phyloP scores from a whole-genome alignment of 2,888 invertebrate genomes.

The Hyppa rectilinea region DNA sequence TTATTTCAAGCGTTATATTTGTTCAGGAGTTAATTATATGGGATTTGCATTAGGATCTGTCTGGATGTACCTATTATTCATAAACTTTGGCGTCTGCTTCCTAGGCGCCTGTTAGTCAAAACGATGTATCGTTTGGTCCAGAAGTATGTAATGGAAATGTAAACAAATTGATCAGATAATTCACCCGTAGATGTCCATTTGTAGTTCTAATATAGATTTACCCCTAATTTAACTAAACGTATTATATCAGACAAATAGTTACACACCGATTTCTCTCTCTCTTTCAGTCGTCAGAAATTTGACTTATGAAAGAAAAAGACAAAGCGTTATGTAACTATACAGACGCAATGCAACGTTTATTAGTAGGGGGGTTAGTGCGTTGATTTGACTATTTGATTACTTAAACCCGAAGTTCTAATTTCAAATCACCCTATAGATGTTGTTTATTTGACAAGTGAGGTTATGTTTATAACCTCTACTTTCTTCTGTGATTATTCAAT shows the following conservation, averaged over 20 bases:
- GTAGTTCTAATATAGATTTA: too few species aligned
- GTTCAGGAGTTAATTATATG: conserved; percentile 9
- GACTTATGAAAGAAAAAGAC: too few species aligned
- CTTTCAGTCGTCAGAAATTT: too few species aligned
- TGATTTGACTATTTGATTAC: neutral
- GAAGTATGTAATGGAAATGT: neutral
- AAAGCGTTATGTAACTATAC: too few species aligned
- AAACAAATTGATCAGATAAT: neutral
- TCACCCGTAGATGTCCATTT: neutral
- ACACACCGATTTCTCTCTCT: too few species aligned
- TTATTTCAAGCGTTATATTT: conserved; percentile 32
- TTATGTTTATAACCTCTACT: neutral
- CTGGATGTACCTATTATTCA: too few species aligned
- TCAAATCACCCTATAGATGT: too few species aligned
- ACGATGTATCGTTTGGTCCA: neutral
- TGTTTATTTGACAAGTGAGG: neutral
- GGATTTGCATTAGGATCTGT: neutral
- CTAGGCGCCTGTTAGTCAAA: neutral
- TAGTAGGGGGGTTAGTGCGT: too few species aligned
- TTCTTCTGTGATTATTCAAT: neutral
- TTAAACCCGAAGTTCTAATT: too few species aligned
- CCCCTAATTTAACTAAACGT: too few species aligned
- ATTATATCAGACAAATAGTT: too few species aligned
- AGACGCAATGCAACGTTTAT: too few species aligned
- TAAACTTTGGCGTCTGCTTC: neutral